Percentiles rank a stretch among this genome's conserved stretches.
phyloP scores from a whole-genome alignment of 2,888 invertebrate genomes.

The Cantharis rufa region DNA sequence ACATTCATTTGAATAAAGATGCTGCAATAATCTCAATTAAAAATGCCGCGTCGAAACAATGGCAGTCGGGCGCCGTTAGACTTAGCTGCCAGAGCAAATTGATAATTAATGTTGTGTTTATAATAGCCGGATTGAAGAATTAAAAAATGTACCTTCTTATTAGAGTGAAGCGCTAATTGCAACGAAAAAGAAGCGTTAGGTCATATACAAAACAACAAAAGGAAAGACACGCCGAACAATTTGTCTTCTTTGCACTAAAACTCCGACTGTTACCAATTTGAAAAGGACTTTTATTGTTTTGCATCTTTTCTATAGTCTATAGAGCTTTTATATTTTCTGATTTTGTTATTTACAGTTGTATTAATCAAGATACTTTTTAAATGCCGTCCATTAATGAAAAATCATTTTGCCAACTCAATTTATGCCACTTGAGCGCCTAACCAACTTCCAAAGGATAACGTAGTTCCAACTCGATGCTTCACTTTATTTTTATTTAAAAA shows the following conservation, averaged over 20 bases:
- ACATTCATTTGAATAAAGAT: slow-evolving; percentile 56
- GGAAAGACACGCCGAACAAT: slow-evolving; percentile 46
- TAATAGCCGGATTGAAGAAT: slow-evolving; percentile 56
- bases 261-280: slow-evolving; percentile 50
- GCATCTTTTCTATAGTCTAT: slow-evolving; percentile 41
- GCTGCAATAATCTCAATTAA: slow-evolving; percentile 58
- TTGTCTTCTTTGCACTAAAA: slow-evolving; percentile 43
- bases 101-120: slow-evolving; percentile 59
- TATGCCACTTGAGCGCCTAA: background rate
- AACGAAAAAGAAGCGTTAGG: slow-evolving; percentile 41
- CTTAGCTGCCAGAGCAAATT: slow-evolving; percentile 46
- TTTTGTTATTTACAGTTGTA: background rate
- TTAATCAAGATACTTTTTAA: background rate
- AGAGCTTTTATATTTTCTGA: background rate
- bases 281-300: slow-evolving; percentile 53
- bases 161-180: slow-evolving; percentile 50
- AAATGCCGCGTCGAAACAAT: slow-evolving; percentile 55
- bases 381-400: background rate
- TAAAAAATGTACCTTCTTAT: slow-evolving; percentile 54
- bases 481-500: background rate
- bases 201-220: slow-evolving; percentile 47
- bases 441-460: background rate
- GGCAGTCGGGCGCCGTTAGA: slow-evolving; percentile 39
- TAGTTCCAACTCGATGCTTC: background rate
- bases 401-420: background rate